A percentile compares a stretch with the other conserved stretches of the same genome.
These are phyloP conservation scores for Marisa cornuarietis DNA, from an alignment of 1,140 invertebrate genomes.

Conservation along the genomic window DNA sequence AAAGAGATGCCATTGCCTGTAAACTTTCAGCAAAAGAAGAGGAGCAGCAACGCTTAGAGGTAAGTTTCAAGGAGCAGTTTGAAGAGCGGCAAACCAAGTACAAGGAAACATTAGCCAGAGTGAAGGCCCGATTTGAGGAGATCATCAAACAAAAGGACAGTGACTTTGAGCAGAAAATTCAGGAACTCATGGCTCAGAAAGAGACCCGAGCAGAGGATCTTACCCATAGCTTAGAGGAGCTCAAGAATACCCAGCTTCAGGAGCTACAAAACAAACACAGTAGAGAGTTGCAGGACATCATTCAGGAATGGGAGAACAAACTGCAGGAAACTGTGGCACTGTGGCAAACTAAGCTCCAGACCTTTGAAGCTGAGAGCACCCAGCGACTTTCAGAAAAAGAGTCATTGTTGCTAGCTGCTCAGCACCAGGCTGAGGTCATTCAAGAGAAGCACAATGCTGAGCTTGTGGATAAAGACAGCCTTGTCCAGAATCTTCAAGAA, in stretches of 20 bases:
- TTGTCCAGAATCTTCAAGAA: not conserved
- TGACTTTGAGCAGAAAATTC: slow-evolving; percentile 47
- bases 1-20: slow-evolving; percentile 29
- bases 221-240: slow-evolving; percentile 41
- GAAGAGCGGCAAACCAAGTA: slow-evolving; percentile 48
- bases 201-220: slow-evolving; percentile 47
- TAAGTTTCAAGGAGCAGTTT: slow-evolving; percentile 50
- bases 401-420: not conserved
- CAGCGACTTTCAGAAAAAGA: not conserved
- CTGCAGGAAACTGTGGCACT: slow-evolving; percentile 22
- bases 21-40: slow-evolving; percentile 22
- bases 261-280: slow-evolving; percentile 43
- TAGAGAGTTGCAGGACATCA: slow-evolving; percentile 26
- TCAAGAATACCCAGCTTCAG: slow-evolving; percentile 43
- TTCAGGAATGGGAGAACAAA: slow-evolving; percentile 35
- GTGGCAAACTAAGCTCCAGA: slow-evolving; percentile 20
- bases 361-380: not conserved
- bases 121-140: slow-evolving; percentile 58
- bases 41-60: slow-evolving; percentile 40
- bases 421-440: not conserved
- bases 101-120: slow-evolving; percentile 50
- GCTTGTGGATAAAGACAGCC: slow-evolving; percentile 16
- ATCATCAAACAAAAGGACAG: slow-evolving; percentile 55
- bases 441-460: not conserved
- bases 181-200: slow-evolving; percentile 45